Evolutionary conservation across 2,113 vertebrate species (phyloP).

Genomic region (Tylochromis polylepis): DNA sequence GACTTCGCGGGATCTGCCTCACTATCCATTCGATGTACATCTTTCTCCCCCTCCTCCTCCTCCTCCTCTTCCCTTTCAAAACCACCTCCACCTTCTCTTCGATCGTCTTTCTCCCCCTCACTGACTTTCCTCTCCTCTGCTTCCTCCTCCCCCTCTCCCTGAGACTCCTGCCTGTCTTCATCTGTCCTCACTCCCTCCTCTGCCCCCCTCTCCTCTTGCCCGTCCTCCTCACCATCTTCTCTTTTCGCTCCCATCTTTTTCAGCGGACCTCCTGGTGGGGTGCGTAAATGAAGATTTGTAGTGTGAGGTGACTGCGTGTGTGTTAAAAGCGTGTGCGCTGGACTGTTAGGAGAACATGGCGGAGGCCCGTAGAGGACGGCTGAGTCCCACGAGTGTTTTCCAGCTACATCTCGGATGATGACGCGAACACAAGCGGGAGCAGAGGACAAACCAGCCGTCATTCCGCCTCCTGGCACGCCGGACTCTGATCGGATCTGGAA

Average conservation of each 20-base stretch:
- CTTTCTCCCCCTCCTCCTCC: conserved; percentile 6
- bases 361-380: conserved; percentile 92
- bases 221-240: conserved; percentile 32
- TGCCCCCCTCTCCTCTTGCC: conserved; percentile 25
- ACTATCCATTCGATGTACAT: conserved; percentile 21
- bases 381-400: conserved; percentile 97
- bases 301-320: conserved; percentile 30
- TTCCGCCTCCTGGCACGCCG: conserved; percentile 86
- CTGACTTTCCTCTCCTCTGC: conserved; percentile 25
- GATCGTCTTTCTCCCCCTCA: conserved; percentile 24
- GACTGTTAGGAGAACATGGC: conserved; percentile 53
- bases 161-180: conserved; percentile 50
- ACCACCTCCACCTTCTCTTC: not conserved
- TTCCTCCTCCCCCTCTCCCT: conserved; percentile 16
- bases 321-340: conserved; percentile 18
- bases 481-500: conserved; percentile 90
- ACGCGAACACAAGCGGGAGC: conserved; percentile 90
- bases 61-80: not conserved
- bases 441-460: conserved; percentile 89
- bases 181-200: conserved; percentile 63
- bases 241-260: conserved; percentile 24
- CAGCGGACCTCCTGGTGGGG: conserved; percentile 11
- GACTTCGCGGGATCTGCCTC: conserved; percentile 58
- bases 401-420: conserved; percentile 92
- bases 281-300: conserved; percentile 16